Evolutionary conservation across 2,797 vertebrate genomes (phyloP).

Genomic region (Alectoris magna): DNA sequence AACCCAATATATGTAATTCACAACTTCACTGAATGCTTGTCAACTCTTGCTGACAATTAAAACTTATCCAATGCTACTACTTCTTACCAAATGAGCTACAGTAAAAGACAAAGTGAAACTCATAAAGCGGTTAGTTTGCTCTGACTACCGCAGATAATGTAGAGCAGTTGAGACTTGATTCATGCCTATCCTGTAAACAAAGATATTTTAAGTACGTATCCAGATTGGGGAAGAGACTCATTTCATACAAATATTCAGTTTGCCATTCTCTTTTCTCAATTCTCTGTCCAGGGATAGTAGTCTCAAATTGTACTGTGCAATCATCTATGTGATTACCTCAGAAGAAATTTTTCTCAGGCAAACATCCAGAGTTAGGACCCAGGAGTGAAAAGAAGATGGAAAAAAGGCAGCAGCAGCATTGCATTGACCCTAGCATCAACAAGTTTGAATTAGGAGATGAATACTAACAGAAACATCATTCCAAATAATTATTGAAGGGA

Average conservation of each 20-base stretch:
- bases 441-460: not conserved
- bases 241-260: not conserved
- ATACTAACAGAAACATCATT: not conserved
- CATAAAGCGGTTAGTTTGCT: not conserved
- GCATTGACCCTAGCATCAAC: not conserved
- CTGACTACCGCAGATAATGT: not conserved
- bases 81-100: not conserved
- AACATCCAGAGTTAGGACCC: not conserved
- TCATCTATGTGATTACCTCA: not conserved
- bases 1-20: not conserved
- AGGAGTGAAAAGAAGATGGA: not conserved
- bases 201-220: not conserved
- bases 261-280: not conserved
- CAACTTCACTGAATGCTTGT: not conserved
- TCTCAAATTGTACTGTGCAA: not conserved
- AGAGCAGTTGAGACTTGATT: not conserved
- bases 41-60: not conserved
- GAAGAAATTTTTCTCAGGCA: not conserved
- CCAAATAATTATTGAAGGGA: not conserved
- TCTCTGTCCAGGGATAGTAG: not conserved
- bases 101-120: not conserved
- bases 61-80: not conserved
- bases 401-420: not conserved
- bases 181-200: not conserved
- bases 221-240: not conserved